These are phyloP conservation scores for Scylla paramamosain DNA, from an alignment of 1,140 invertebrate genomes.

Conservation along the genomic window DNA sequence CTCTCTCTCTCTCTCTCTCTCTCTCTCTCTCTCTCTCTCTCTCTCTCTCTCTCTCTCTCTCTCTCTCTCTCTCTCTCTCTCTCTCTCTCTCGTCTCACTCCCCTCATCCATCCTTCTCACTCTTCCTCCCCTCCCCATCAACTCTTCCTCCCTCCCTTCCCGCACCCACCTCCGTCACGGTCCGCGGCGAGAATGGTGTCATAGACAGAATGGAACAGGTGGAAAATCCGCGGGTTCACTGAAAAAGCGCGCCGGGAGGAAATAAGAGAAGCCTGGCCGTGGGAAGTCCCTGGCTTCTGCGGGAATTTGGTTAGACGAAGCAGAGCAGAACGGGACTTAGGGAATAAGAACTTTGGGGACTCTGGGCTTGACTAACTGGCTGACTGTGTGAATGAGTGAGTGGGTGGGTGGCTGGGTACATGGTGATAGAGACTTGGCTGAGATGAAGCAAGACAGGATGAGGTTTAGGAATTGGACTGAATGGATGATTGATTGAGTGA, in stretches of 20 bases:
- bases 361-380: no score
- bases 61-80: not conserved
- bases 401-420: no score
- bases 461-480: no score
- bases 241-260: not conserved
- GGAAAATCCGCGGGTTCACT: not conserved
- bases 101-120: not conserved
- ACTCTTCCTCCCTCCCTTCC: not conserved
- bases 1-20: not conserved
- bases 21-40: slow-evolving; percentile 18
- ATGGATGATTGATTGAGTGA: no score
- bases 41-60: slow-evolving; percentile 1
- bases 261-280: not conserved
- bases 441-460: no score
- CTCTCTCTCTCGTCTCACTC: not conserved
- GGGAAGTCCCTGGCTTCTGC: not conserved
- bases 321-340: not conserved
- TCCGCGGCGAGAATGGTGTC: not conserved
- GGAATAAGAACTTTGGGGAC: no score
- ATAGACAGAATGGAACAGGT: slow-evolving; percentile 11
- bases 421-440: no score
- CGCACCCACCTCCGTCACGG: not conserved
- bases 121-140: not conserved
- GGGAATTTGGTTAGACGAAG: not conserved
- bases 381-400: no score